Evolutionary conservation across 2,888 invertebrate species (phyloP), one percentile per base, ranked within the genome.

Genomic region (Heliconius charithonia): DNA sequence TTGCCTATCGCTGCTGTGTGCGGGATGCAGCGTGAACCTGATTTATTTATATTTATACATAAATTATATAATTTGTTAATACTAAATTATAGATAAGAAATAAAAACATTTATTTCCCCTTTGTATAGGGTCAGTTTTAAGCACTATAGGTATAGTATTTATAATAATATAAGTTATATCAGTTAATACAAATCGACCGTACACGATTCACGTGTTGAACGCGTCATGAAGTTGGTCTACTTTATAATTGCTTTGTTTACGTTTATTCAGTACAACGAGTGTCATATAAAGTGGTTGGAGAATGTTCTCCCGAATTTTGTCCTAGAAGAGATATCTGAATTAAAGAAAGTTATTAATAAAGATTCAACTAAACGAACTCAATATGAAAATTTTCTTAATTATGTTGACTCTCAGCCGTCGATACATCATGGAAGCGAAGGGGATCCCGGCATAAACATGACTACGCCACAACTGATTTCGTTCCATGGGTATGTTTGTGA

Each of bases 401-500:
- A 85, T 2, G 90, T 93, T 27, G 91, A 89, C 41, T 91, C 93
- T 0, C 81, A 85, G 27, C 80, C 82, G 51, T 79, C 85, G 25
- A 83, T 86, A 56, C 84, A 87, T 78, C 81, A 85, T 4, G 93
- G 91, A 77, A 69, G 80, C 0, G 87, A 88, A 59, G 88, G 92
- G 3, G 92, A 93, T 79, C 93, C 94, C 0, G 82, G 89, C 0
- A 85, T 92, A 37, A 67, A 84, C 4, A 90, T 95, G 91, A 90
- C 87, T 3, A 93, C 95, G 3, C 93, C 93, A 3, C 94, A 95
- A 77, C 83, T 95, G 37, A 91, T 95, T 12, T 93, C 92, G 0
- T 81, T 94, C 66, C 95, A 96, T 80, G 97, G 97, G 59, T 98
- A 97, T 88, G 93, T 95, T 0, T 95, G 96, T 0, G 97, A 98